phyloP scores from a whole-genome alignment of 2,888 invertebrate genomes.

The Drosophila subquinaria region DNA sequence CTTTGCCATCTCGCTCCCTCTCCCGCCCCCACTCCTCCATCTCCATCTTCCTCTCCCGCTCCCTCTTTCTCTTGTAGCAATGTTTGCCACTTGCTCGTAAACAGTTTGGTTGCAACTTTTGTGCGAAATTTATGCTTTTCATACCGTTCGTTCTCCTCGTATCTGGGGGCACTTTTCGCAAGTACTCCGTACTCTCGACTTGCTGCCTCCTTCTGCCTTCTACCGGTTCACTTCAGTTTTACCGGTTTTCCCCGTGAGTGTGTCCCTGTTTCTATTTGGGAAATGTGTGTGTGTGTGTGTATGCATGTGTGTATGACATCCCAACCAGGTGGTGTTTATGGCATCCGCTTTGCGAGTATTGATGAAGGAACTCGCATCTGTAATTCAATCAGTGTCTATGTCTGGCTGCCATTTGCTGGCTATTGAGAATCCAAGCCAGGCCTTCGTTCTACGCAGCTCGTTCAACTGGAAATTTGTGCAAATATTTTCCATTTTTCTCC shows the following conservation, averaged over 20 bases:
- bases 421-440: slow-evolving; percentile 33
- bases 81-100: slow-evolving; percentile 65
- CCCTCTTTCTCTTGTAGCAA: background rate
- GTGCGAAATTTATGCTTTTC: slow-evolving; percentile 81
- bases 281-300: slow-evolving; percentile 54
- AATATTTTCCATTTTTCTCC: slow-evolving; percentile 33
- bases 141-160: slow-evolving; percentile 52
- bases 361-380: slow-evolving; percentile 83
- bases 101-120: slow-evolving; percentile 83
- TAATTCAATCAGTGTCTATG: slow-evolving; percentile 83
- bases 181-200: slow-evolving; percentile 64
- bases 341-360: slow-evolving; percentile 82
- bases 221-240: slow-evolving; percentile 21
- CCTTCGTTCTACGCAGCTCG: slow-evolving; percentile 38
- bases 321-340: slow-evolving; percentile 82
- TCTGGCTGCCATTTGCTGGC: slow-evolving; percentile 71
- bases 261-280: slow-evolving; percentile 42
- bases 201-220: slow-evolving; percentile 30
- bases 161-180: slow-evolving; percentile 75
- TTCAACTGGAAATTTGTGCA: slow-evolving; percentile 73
- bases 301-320: slow-evolving; percentile 33
- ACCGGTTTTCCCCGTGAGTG: slow-evolving; percentile 28
- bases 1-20: slow-evolving; percentile 10
- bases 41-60: background rate
- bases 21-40: background rate